Evolutionary conservation across 2,113 vertebrate species (phyloP).

Genomic region (Nothoprocta perdicaria): DNA sequence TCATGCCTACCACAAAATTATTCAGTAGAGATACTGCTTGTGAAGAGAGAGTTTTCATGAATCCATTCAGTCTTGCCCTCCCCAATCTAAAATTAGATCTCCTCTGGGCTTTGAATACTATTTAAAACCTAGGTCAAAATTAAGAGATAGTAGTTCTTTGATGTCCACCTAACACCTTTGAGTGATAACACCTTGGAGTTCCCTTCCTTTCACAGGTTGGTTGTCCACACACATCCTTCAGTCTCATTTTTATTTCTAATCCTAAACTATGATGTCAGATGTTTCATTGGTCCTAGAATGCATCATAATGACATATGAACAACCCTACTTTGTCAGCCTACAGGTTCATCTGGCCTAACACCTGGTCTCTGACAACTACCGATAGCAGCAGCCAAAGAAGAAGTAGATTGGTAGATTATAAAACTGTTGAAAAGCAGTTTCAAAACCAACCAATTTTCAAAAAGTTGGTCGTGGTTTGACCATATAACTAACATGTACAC

Average conservation of each 20-base stretch:
- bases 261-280: not conserved
- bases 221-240: not conserved
- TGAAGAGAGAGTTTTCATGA: not conserved
- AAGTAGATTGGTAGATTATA: not conserved
- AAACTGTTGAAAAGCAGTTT: not conserved
- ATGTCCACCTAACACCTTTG: accelerated
- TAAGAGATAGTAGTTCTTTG: not conserved
- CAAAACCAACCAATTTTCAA: no score
- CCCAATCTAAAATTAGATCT: constrained; percentile 19
- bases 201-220: not conserved
- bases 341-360: not conserved
- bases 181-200: not conserved
- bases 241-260: not conserved
- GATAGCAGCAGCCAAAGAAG: not conserved
- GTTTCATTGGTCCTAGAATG: not conserved
- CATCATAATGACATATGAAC: not conserved
- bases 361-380: not conserved
- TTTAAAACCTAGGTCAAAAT: not conserved
- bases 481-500: not conserved
- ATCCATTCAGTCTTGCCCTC: not conserved
- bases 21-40: not conserved
- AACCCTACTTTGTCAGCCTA: not conserved
- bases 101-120: not conserved
- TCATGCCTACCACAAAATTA: not conserved
- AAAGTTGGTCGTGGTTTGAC: not conserved